Base-by-base conservation (phyloP, 2,797 vertebrate species). In the Nasua narica region DNA sequence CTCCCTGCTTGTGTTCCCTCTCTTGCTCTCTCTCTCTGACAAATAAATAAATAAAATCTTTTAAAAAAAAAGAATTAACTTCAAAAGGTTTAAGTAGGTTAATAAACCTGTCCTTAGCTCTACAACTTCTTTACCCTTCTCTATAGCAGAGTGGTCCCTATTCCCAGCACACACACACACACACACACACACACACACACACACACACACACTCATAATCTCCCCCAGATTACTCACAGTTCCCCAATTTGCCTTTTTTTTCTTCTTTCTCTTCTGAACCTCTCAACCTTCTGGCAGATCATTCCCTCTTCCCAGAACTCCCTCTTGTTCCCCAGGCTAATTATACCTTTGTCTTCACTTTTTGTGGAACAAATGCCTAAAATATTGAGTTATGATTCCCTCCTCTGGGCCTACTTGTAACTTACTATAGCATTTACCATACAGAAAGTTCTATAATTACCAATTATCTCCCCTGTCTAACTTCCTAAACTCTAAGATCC, bases 361-460 rank as follows among this genome's bases (percentile, higher is more conserved):
- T 92, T 69, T 72, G 43, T 82, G 19, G 11, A 43, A 52, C 81
- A 76, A 43, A 27, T 12, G 60, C 46, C 81, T 92, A 29, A 94
- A 76, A 83, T 95, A 94, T 12, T 65, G n/a, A 40, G 6, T 32
- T 82, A 62, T 14, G 25, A 32, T 92, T 95, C 69, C 12, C 3
- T 62, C 11, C 29, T 88, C 50, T 85, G 23, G 79, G 50, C 8
- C 58, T 85, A 48, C 46, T n/a, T 67, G 19, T 25, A 69, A 5
- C 9, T 72, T 50, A 87, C 56, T 27, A 35, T 58, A 77, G 37
- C 19, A 93, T 91, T 93, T 92, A 70, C 46, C n/a, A 83, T 60
- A 83, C 32, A 40, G 18, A 48, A 83, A 25, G 16, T 54, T 79
- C 37, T 87, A 32, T 87, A 95, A 93, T 84, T 96, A 89, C 14